These are phyloP conservation scores for Listronotus bonariensis DNA, from an alignment of 1,140 invertebrate genomes.

Conservation along the genomic window DNA sequence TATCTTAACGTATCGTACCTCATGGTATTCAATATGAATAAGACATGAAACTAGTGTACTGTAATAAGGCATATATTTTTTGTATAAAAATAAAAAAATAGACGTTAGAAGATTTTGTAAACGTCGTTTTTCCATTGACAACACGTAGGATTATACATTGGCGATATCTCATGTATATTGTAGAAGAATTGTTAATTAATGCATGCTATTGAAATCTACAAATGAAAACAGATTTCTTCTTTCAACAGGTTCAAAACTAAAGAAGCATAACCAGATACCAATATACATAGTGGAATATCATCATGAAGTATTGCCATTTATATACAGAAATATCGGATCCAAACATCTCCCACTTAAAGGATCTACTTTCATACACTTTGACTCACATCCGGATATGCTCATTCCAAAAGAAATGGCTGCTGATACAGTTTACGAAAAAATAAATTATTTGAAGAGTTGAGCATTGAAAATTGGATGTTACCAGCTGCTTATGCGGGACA, in stretches of 20 bases:
- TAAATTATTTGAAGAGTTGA: constrained; percentile 61
- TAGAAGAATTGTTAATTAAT: too few relatives aligned
- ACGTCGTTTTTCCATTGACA: too few relatives aligned
- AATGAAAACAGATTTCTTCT: constrained; percentile 35
- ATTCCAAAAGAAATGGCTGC: constrained; percentile 76
- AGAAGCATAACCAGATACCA: constrained; percentile 66
- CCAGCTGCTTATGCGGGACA: constrained; percentile 86
- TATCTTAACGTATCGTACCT: too few relatives aligned
- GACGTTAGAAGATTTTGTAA: too few relatives aligned
- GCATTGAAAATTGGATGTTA: constrained; percentile 94
- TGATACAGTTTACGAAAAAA: constrained; percentile 68
- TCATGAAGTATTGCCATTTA: constrained; percentile 76
- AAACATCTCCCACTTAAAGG: constrained; percentile 78
- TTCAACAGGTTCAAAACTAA: constrained; percentile 46
- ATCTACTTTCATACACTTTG: constrained; percentile 81
- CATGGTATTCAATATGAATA: too few relatives aligned
- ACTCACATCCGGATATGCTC: constrained; percentile 90
- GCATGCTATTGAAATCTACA: constrained; percentile 9
- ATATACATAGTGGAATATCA: constrained; percentile 78
- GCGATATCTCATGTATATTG: too few relatives aligned
- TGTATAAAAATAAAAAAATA: too few relatives aligned
- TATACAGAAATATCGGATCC: constrained; percentile 82
- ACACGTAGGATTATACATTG: too few relatives aligned
- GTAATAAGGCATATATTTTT: too few relatives aligned
- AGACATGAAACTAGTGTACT: too few relatives aligned